Evolutionary conservation across 2,888 invertebrate genomes (phyloP), one percentile per base, ranked within the genome.

Genomic region (Argyresthia albistria): DNA sequence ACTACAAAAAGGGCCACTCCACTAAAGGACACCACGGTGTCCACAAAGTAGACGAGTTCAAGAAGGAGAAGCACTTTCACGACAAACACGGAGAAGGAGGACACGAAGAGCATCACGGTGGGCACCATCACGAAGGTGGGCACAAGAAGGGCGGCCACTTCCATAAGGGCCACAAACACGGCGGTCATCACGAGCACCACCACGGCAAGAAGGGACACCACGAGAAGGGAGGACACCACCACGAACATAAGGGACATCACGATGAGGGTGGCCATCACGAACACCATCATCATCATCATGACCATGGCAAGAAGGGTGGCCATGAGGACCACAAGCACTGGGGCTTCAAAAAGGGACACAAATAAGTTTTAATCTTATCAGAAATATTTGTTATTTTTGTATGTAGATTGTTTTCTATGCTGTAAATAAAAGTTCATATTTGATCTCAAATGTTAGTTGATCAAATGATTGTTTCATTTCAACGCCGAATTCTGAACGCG

Each of bases 11-110:
- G 66, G 95, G 95, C 0, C 95, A 95, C 79, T 93, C 92, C 62
- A 95, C 94, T 55, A 93, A 95, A 71, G 95, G 95, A 50, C 93
- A 94, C 63, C 95, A 95, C 69, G 92, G 94, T 59, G 90, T 95
- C 1, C 94, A 95, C 79, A 95, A 95, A 73, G 70, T 93, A 71
- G 93, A 95, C 74, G 95, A 95, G 73, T 94, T 91, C 79, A 93
- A 94, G 70, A 95, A 95, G 70, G 91, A 95, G 64, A 94, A 95
- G 65, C 93, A 95, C 71, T 95, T 93, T 90, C 94, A 92, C 73
- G 93, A 95, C 62, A 94, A 95, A 73, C 92, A 93, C 62, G 94
- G 95, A 62, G 93, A 93, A 60, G 90, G 91, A 52, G 94, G 93
- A 0, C 91, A 90, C 66, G 92, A 95, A 70, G 93, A 93, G 66